Percentiles rank a stretch among this genome's conserved stretches.
These are phyloP conservation scores for Drosophila navojoa DNA, from an alignment of 1,140 invertebrate genomes.

Conservation along the genomic window DNA sequence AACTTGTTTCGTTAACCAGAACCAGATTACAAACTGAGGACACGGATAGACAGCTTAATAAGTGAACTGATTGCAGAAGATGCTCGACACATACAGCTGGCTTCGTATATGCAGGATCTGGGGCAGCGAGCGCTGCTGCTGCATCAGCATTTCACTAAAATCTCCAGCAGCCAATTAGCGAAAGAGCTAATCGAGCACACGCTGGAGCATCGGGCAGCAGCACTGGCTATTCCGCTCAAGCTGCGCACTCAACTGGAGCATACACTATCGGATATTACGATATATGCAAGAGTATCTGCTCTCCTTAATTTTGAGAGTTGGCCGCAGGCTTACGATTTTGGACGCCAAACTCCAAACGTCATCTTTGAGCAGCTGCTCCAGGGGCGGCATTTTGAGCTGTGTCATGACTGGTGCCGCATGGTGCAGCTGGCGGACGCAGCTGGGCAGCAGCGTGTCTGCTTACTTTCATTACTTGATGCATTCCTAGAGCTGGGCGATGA, in stretches of 20 bases:
- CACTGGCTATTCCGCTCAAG: conserved; percentile 61
- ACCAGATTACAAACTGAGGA: not conserved
- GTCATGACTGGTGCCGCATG: conserved; percentile 87
- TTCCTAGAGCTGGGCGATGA: conserved; percentile 60
- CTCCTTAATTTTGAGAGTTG: conserved; percentile 84
- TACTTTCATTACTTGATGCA: conserved; percentile 55
- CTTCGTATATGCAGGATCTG: conserved; percentile 64
- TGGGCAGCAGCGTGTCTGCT: conserved; percentile 62
- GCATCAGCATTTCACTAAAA: conserved; percentile 78
- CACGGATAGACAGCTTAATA: conserved; percentile 53
- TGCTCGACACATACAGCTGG: conserved; percentile 58
- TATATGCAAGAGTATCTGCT: conserved; percentile 84
- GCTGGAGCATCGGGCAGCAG: conserved; percentile 62
- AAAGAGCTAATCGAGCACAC: conserved; percentile 73
- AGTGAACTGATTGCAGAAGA: conserved; percentile 55
- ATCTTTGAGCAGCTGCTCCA: conserved; percentile 85
- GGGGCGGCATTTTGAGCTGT: conserved; percentile 86
- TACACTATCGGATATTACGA: conserved; percentile 84
- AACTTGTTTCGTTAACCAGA: conserved; percentile 13
- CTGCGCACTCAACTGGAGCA: conserved; percentile 69
- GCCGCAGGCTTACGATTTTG: conserved; percentile 84
- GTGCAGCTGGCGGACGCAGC: conserved; percentile 81
- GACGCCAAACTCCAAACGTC: conserved; percentile 83
- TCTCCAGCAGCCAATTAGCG: conserved; percentile 66
- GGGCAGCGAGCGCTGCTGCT: conserved; percentile 73